A percentile compares a stretch with the other conserved stretches of the same genome.
Evolutionary conservation across 2,113 vertebrate species (phyloP).

Genomic region (Erinaceus europaeus): DNA sequence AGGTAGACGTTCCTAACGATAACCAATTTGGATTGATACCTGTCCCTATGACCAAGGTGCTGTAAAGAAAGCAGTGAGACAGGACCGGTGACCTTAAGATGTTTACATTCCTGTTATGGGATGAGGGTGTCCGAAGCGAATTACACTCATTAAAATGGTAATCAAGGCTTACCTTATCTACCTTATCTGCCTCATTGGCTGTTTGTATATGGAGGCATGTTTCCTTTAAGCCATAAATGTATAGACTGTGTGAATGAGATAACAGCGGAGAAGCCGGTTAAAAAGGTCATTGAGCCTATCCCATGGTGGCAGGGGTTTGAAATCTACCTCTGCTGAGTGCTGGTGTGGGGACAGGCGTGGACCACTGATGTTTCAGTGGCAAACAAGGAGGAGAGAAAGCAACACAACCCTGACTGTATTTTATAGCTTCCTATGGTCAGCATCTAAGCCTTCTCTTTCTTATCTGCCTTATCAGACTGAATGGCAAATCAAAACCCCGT

Average conservation of each 20-base stretch:
- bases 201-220: neutral
- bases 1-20: neutral
- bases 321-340: neutral
- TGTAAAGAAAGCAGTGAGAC: neutral
- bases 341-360: neutral
- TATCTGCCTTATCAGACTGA: neutral
- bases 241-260: constrained; percentile 22
- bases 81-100: neutral
- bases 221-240: constrained; percentile 30
- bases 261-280: neutral
- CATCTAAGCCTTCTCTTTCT: neutral
- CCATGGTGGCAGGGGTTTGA: neutral
- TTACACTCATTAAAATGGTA: neutral
- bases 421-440: neutral
- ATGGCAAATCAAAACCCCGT: neutral
- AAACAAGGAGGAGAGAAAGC: neutral
- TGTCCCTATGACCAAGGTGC: neutral
- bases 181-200: neutral
- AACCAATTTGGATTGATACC: neutral
- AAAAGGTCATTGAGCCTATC: constrained; percentile 1
- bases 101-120: neutral
- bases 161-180: neutral
- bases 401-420: neutral
- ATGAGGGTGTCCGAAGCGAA: neutral
- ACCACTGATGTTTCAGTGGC: neutral